Evolutionary conservation across 2,797 vertebrate genomes (phyloP), one percentile per base, ranked within the genome.

Genomic region (Phrynocephalus vlangalii): DNA sequence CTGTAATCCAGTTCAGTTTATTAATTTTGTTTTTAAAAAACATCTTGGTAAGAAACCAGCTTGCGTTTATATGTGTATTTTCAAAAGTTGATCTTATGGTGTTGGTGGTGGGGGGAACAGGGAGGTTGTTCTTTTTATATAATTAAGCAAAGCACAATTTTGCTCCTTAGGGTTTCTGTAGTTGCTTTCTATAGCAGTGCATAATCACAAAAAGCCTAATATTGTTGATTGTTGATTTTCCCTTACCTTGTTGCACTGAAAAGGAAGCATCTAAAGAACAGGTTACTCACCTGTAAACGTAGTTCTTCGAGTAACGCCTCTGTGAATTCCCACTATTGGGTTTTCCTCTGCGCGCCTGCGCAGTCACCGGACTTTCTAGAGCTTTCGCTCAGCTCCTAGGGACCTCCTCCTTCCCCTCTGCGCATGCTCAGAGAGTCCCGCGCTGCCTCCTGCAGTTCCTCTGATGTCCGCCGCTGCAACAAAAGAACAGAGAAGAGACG

Each of bases 201-300:
- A 71, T 71, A 87, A 82, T 91, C 83, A 91, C 52, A 20, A 90
- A 83, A 52, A 87, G 81, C 79, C 72, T 87, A 79, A 56, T 60
- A 91, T 81, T 89, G 67, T 87, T 73, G 84, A 66, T 91, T 89
- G 52, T 84, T 91, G n/a, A 82, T 66, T 0, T 3, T 91, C 90
- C 82, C 66, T 84, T 94, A 88, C 78, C 83, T 78, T 91, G 28
- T 89, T 56, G 66, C 44, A 81, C 24, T 91, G 82, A 0, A 44
- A 77, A 84, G 89, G 90, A 88, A 92, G 82, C 1, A 0, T 15
- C 10, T 87, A 92, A 91, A n/a, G n/a, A n/a, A n/a, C n/a, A n/a
- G n/a, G n/a, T n/a, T n/a, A n/a, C n/a, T n/a, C n/a, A n/a, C n/a
- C n/a, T n/a, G n/a, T n/a, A n/a, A n/a, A n/a, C n/a, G n/a, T n/a